A percentile compares a stretch with the other conserved stretches of the same genome.
phyloP scores from a whole-genome alignment of 2,797 vertebrate genomes.

The Meda fulgida region DNA sequence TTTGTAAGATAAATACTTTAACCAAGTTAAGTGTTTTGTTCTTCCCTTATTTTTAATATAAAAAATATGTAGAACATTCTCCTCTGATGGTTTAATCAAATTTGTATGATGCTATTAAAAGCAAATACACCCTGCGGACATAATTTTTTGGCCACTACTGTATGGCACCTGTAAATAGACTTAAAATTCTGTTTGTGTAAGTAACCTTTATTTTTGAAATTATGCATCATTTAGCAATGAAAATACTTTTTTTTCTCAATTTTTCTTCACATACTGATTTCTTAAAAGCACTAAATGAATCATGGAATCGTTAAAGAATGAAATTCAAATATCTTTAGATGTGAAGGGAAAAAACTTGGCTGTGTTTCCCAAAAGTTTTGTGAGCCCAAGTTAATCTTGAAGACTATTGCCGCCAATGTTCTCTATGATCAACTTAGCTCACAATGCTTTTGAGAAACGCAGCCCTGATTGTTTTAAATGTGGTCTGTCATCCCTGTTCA shows the following conservation, averaged over 20 bases:
- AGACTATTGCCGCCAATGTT: not conserved
- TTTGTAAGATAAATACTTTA: too few relatives aligned
- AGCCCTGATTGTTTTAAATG: slow-evolving; percentile 4
- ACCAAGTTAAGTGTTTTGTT: not conserved
- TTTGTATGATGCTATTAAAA: too few relatives aligned
- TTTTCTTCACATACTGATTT: not conserved
- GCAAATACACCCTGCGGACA: too few relatives aligned
- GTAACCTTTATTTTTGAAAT: not conserved
- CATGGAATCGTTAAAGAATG: not conserved
- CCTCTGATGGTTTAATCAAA: not conserved
- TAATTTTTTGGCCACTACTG: not conserved
- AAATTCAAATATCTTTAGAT: not conserved
- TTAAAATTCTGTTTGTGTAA: not conserved
- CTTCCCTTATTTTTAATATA: not conserved
- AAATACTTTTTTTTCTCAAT: not conserved
- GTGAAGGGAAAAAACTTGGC: not conserved
- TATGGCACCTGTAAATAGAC: not conserved
- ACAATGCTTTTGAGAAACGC: not conserved
- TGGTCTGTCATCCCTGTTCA: slow-evolving; percentile 9
- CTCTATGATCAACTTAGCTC: not conserved
- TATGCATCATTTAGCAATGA: not conserved
- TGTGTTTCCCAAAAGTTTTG: not conserved
- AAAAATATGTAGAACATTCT: not conserved
- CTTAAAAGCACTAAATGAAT: not conserved
- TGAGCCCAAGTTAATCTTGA: not conserved